Evolutionary conservation across 1,140 invertebrate species (phyloP).

Genomic region (Elymnias hypermnestra): DNA sequence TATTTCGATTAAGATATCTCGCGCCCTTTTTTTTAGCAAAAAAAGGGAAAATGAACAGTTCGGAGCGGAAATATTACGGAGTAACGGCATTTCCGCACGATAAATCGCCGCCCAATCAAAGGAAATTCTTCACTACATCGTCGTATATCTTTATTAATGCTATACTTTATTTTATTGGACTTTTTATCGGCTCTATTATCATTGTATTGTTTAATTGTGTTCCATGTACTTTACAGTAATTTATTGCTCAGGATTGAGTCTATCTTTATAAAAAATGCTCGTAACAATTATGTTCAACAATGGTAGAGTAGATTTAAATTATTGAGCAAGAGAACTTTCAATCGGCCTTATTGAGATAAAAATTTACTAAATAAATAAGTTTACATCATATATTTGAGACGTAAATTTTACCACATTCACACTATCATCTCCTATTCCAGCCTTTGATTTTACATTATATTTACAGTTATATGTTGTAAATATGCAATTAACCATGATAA

Average conservation of each 20-base stretch:
- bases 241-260: constrained; percentile 11
- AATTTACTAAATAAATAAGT: too few relatives aligned
- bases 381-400: too few relatives aligned
- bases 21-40: constrained; percentile 72
- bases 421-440: too few relatives aligned
- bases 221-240: constrained; percentile 28
- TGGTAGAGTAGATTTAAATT: too few relatives aligned
- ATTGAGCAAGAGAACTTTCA: too few relatives aligned
- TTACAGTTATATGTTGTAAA: too few relatives aligned
- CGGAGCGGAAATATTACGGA: constrained; percentile 69
- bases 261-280: too few relatives aligned
- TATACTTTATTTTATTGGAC: constrained; percentile 71
- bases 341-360: too few relatives aligned
- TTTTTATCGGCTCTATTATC: constrained; percentile 65
- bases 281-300: too few relatives aligned
- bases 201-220: constrained; percentile 46
- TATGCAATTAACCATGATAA: too few relatives aligned
- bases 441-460: too few relatives aligned
- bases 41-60: constrained; percentile 70
- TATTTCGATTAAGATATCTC: constrained; percentile 67
- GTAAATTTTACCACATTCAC: too few relatives aligned
- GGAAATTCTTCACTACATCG: constrained; percentile 46
- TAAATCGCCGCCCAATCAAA: constrained; percentile 73
- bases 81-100: constrained; percentile 73
- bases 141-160: constrained; percentile 68